Evolutionary conservation across 2,113 vertebrate species (phyloP).

Genomic region (Nipponia nippon): DNA sequence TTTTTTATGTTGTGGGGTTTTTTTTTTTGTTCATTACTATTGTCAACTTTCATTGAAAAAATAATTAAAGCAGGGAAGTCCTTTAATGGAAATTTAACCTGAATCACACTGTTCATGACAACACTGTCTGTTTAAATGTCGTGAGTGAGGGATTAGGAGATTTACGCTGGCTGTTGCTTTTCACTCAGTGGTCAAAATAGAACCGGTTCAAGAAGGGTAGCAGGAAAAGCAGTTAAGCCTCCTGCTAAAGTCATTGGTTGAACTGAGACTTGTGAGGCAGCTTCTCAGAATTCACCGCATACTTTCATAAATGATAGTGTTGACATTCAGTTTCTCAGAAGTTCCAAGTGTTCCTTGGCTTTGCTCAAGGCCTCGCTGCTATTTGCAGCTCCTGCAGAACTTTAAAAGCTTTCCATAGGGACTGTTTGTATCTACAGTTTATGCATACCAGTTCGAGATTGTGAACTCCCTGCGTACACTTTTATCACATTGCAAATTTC

Average conservation of each 20-base stretch:
- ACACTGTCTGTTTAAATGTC: not conserved
- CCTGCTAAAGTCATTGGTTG: constrained; percentile 46
- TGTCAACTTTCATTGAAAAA: not conserved
- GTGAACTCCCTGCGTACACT: not conserved
- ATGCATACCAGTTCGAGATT: not conserved
- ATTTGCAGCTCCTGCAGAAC: constrained; percentile 10
- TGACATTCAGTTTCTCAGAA: constrained; percentile 40
- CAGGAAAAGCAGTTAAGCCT: constrained; percentile 52
- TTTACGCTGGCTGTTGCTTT: not conserved
- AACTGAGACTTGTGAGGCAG: not conserved
- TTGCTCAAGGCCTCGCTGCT: not conserved
- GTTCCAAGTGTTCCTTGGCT: constrained; percentile 51
- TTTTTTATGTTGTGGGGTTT: not conserved
- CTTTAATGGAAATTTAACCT: not conserved
- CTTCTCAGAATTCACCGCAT: constrained; percentile 31
- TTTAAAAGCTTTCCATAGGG: not conserved
- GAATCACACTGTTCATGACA: not conserved
- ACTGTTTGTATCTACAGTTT: not conserved
- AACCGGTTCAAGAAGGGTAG: not conserved
- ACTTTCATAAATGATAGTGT: constrained; percentile 41
- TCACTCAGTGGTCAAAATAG: not conserved
- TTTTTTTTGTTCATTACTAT: not conserved
- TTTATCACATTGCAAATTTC: not conserved
- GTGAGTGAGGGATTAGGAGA: not conserved
- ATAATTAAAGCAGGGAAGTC: not conserved